These are phyloP conservation scores for Phaonia tiefii DNA, from an alignment of 2,888 invertebrate species.

Conservation along the genomic window DNA sequence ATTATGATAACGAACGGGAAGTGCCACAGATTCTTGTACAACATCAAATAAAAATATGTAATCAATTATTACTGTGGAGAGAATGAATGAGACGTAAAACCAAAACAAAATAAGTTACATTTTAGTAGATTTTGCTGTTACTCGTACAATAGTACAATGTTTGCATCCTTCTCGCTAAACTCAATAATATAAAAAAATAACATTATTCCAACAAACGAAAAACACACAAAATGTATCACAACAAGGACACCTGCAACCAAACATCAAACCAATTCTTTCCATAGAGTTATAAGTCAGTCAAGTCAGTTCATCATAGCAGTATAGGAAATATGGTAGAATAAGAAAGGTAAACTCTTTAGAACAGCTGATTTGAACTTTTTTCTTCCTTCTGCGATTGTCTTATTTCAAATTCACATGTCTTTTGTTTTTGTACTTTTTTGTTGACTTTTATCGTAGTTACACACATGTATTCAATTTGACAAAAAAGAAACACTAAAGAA, in stretches of 20 bases:
- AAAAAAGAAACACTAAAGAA: too few species aligned
- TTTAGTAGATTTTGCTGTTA: conserved; percentile 61
- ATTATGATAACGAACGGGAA: conserved; percentile 15
- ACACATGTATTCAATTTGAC: too few species aligned
- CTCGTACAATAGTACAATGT: conserved; percentile 63
- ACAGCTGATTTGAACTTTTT: too few species aligned
- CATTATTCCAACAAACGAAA: conserved; percentile 13
- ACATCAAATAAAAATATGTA: conserved; percentile 18
- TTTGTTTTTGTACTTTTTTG: too few species aligned
- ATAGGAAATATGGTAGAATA: too few species aligned
- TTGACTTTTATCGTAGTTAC: too few species aligned
- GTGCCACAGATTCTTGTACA: conserved; percentile 40
- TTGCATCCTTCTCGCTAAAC: conserved; percentile 55
- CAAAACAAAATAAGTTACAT: conserved; percentile 48
- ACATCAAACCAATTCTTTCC: conserved; percentile 46
- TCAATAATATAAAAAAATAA: neutral
- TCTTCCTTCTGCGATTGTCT: too few species aligned
- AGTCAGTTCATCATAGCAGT: conserved; percentile 35
- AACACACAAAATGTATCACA: neutral
- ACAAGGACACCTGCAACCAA: conserved; percentile 35
- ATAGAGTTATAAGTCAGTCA: conserved; percentile 46
- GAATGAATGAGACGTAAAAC: conserved; percentile 17
- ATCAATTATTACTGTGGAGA: conserved; percentile 4
- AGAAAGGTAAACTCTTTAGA: too few species aligned
- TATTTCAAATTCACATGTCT: too few species aligned